A percentile compares a stretch with the other conserved stretches of the same genome.
phyloP scores from a whole-genome alignment of 2,113 vertebrate species.

The Emberiza fucata region DNA sequence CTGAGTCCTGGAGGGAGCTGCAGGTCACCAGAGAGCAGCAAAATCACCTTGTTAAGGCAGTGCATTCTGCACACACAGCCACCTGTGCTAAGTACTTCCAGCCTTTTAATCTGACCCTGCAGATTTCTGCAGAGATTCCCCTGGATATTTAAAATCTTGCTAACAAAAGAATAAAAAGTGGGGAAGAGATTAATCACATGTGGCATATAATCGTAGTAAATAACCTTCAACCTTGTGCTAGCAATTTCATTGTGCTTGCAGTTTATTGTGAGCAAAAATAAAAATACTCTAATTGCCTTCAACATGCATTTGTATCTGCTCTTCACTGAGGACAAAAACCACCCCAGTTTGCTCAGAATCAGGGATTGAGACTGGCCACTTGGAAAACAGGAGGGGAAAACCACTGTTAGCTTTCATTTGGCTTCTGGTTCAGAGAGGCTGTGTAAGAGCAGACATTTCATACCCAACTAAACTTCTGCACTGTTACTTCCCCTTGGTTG shows the following conservation, averaged over 20 bases:
- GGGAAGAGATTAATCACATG: background rate
- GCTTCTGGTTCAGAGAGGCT: background rate
- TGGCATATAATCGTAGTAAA: constrained; percentile 15
- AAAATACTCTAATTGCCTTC: constrained; percentile 57
- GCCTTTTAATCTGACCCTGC: background rate
- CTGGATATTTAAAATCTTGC: background rate
- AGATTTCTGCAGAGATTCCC: background rate
- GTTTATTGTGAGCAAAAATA: constrained; percentile 59
- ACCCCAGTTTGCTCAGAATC: background rate
- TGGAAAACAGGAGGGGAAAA: background rate
- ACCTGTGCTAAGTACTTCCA: background rate
- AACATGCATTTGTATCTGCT: background rate
- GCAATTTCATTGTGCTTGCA: constrained; percentile 14
- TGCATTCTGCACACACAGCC: background rate
- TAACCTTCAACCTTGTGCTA: constrained; percentile 13
- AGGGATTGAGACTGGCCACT: background rate
- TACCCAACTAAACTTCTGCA: constrained; percentile 2
- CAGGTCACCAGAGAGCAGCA: background rate
- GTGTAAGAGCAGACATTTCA: background rate
- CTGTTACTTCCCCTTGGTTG: background rate
- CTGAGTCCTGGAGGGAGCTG: background rate
- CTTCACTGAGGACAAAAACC: background rate
- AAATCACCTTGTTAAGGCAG: background rate
- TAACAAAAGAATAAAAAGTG: background rate
- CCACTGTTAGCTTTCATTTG: background rate